These are phyloP conservation scores for Cryptotis parvus DNA, from an alignment of 2,113 vertebrate species.

Conservation along the genomic window DNA sequence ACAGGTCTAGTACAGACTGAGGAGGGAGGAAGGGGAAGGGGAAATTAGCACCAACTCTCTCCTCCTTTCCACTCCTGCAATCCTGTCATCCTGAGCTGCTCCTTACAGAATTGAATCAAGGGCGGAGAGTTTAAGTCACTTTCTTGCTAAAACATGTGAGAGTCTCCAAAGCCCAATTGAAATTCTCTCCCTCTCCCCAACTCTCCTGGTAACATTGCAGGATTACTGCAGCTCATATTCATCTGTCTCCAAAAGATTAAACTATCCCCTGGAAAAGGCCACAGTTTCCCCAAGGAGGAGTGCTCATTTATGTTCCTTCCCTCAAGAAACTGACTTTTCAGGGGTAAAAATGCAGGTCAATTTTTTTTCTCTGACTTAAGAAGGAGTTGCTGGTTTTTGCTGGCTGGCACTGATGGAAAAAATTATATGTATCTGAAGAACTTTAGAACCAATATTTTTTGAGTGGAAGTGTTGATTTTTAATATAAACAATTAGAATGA, in stretches of 20 bases:
- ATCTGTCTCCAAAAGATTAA: slow-evolving; percentile 89
- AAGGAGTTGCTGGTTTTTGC: background rate
- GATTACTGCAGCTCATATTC: slow-evolving; percentile 84
- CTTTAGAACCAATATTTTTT: background rate
- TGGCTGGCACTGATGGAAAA: background rate
- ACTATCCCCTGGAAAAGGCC: slow-evolving; percentile 87
- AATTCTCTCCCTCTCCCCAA: slow-evolving; percentile 83
- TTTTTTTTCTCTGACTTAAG: slow-evolving; percentile 49
- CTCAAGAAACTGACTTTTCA: slow-evolving; percentile 73
- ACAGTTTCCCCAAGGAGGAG: slow-evolving; percentile 81
- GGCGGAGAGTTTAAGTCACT: background rate
- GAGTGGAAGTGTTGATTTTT: background rate
- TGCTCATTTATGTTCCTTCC: slow-evolving; percentile 79
- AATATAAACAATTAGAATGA: background rate
- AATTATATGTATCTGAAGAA: background rate
- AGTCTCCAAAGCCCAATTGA: slow-evolving; percentile 79
- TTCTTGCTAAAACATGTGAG: background rate
- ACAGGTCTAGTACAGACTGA: background rate
- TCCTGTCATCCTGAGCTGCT: background rate
- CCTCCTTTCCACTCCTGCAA: background rate
- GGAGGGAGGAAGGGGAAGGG: background rate
- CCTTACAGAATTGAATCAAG: slow-evolving; percentile 10
- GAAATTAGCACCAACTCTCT: background rate
- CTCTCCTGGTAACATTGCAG: slow-evolving; percentile 80
- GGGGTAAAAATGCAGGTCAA: slow-evolving; percentile 43